These are phyloP conservation scores for Drosophila seguyi DNA, from an alignment of 1,140 invertebrate genomes.

Conservation along the genomic window DNA sequence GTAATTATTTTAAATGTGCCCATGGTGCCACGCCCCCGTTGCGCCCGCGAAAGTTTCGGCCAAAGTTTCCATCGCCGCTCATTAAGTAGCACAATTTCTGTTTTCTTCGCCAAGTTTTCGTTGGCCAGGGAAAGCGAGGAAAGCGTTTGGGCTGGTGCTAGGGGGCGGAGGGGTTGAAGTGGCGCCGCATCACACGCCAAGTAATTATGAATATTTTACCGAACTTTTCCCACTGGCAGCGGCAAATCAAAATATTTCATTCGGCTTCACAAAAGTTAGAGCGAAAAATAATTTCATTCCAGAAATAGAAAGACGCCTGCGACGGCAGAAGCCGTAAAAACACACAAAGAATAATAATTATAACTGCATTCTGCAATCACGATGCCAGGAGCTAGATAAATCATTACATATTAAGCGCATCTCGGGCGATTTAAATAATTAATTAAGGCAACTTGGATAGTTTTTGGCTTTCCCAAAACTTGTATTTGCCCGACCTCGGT, in stretches of 20 bases:
- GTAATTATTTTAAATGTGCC: constrained; percentile 82
- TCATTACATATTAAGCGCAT: constrained; percentile 64
- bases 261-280: constrained; percentile 71
- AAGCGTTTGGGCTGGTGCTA: not conserved
- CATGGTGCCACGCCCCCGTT: constrained; percentile 46
- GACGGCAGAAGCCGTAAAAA: constrained; percentile 20
- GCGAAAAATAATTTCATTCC: constrained; percentile 68
- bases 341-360: constrained; percentile 40
- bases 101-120: constrained; percentile 73
- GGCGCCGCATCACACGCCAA: constrained; percentile 80
- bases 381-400: constrained; percentile 48
- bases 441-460: constrained; percentile 66
- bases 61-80: constrained; percentile 75
- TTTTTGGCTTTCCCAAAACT: constrained; percentile 37
- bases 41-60: constrained; percentile 53
- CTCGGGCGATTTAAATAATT: constrained; percentile 66
- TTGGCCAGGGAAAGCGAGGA: constrained; percentile 21
- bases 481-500: constrained; percentile 23
- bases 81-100: constrained; percentile 81
- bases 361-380: constrained; percentile 44
- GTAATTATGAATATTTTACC: constrained; percentile 84
- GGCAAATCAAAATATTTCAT: constrained; percentile 83
- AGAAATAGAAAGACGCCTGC: constrained; percentile 37
- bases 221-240: constrained; percentile 82
- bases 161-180: constrained; percentile 37